These are phyloP conservation scores for Protobothrops mucrosquamatus DNA, from an alignment of 2,113 vertebrate species.

Conservation along the genomic window DNA sequence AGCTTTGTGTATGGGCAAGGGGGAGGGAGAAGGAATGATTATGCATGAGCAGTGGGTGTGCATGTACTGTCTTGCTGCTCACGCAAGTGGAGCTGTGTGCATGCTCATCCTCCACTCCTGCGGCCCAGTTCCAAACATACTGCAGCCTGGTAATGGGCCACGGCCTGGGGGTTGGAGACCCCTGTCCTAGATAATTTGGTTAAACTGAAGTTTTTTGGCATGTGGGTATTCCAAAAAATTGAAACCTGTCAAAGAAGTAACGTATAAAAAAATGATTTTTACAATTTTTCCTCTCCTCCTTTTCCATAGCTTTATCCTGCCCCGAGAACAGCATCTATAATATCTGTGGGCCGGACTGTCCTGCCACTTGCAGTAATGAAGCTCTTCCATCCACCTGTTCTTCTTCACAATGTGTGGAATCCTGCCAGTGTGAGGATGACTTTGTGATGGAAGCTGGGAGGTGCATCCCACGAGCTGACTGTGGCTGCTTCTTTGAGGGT, in stretches of 20 bases:
- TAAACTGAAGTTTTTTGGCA: not conserved
- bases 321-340: conserved; percentile 63
- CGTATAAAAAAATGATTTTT: not conserved
- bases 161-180: not conserved
- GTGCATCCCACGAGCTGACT: conserved; percentile 45
- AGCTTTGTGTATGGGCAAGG: not conserved
- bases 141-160: accelerated
- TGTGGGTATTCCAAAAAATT: not conserved
- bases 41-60: not conserved
- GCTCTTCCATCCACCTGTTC: not conserved
- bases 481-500: conserved; percentile 61
- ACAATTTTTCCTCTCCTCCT: not conserved
- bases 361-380: conserved; percentile 40
- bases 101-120: not conserved
- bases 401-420: conserved; percentile 41
- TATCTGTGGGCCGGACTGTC: conserved; percentile 52
- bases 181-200: not conserved
- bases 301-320: conserved; percentile 60
- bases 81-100: too few species aligned
- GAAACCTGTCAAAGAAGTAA: not conserved
- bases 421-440: conserved; percentile 60
- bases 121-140: not conserved
- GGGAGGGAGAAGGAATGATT: not conserved
- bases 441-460: conserved; percentile 52
- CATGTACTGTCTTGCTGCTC: not conserved